Conservation (phyloP, 1,140 invertebrate species). For the Stratiolaelaps scimitus region DNA sequence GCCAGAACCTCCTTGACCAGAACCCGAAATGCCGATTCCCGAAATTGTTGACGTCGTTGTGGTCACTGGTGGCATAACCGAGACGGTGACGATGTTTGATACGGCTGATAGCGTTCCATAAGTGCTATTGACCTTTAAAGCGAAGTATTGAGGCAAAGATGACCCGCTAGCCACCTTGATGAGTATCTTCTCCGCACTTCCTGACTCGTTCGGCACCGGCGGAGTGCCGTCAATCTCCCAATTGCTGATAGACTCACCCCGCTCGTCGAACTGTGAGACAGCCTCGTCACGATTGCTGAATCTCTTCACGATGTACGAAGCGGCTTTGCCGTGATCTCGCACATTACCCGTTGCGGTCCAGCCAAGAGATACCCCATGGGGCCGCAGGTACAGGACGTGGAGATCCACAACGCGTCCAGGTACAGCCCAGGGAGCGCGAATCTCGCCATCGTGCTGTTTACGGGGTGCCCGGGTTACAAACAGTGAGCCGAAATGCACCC, state of each 20-base stretch:
- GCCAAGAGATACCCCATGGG: neutral
- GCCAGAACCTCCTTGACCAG: too few species aligned
- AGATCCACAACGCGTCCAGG: neutral
- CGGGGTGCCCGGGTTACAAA: slow-evolving; percentile 1
- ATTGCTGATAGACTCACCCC: slow-evolving; percentile 14
- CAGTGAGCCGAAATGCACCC: slow-evolving; percentile 9
- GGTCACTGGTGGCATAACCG: slow-evolving; percentile 9
- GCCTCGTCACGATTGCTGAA: slow-evolving; percentile 23
- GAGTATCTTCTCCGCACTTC: neutral
- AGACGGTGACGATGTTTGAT: slow-evolving; percentile 18
- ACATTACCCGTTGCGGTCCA: slow-evolving; percentile 27
- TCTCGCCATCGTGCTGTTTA: slow-evolving; percentile 12
- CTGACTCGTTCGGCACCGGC: slow-evolving; percentile 10
- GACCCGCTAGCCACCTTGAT: neutral
- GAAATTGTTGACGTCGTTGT: neutral
- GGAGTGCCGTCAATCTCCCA: slow-evolving; percentile 22
- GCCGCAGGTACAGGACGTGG: slow-evolving; percentile 17
- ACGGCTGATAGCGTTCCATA: slow-evolving; percentile 23
- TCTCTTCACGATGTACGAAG: slow-evolving; percentile 6
- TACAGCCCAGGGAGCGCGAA: slow-evolving; percentile 1
- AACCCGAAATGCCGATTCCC: too few species aligned
- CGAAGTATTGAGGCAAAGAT: neutral
- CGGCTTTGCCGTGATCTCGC: slow-evolving; percentile 25
- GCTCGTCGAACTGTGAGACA: slow-evolving; percentile 20
- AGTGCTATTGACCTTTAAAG: slow-evolving; percentile 22